Percentiles rank a stretch among this genome's conserved stretches.
phyloP scores from a whole-genome alignment of 2,888 invertebrate species.

The Leptinotarsa haldemani region DNA sequence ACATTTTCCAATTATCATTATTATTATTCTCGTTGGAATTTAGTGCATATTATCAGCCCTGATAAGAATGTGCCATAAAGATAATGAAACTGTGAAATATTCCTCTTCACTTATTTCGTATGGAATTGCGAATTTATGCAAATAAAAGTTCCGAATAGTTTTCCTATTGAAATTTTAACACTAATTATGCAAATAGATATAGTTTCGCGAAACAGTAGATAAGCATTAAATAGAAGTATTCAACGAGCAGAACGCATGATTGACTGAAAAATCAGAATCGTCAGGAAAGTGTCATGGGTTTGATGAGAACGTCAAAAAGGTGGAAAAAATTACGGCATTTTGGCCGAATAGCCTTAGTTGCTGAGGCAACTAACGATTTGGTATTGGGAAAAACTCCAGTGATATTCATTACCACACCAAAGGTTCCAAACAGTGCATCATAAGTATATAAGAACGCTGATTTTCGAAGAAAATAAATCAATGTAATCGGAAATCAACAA shows the following conservation, averaged over 20 bases:
- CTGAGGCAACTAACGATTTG: too few species aligned
- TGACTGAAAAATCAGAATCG: not conserved
- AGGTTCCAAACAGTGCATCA: too few species aligned
- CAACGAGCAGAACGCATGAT: conserved; percentile 19
- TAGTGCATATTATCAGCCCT: conserved; percentile 29
- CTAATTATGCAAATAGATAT: conserved; percentile 35
- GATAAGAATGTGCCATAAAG: conserved; percentile 34
- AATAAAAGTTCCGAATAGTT: conserved; percentile 34
- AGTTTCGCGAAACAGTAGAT: conserved; percentile 35
- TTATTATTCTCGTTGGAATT: not conserved
- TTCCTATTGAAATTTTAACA: conserved; percentile 35
- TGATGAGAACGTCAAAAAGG: not conserved
- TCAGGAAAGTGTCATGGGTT: not conserved
- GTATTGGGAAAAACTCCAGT: too few species aligned
- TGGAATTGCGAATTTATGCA: conserved; percentile 46
- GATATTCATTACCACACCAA: too few species aligned
- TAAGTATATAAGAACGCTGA: too few species aligned
- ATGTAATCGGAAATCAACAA: too few species aligned
- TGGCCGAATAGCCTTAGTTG: too few species aligned
- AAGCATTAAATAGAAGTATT: conserved; percentile 26
- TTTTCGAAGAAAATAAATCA: too few species aligned
- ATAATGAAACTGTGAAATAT: conserved; percentile 45
- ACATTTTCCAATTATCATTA: not conserved
- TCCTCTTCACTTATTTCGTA: conserved; percentile 42
- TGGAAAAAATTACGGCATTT: not conserved